Evolutionary conservation across 2,113 vertebrate species (phyloP).

Genomic region (Otis tarda): DNA sequence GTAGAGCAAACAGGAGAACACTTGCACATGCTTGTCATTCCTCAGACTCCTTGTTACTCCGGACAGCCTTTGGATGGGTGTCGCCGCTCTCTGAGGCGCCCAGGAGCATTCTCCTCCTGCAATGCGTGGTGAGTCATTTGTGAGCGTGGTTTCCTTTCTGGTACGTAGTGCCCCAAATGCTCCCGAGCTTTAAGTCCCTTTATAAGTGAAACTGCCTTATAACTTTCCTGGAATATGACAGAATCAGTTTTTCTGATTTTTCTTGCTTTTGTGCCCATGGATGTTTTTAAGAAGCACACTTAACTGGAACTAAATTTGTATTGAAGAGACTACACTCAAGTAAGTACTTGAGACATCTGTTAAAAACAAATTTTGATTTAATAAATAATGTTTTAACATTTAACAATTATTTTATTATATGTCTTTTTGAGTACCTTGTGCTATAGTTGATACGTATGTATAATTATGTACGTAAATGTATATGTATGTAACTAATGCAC

Average conservation of each 20-base stretch:
- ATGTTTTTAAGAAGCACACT: not conserved
- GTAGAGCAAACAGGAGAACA: not conserved
- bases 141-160: not conserved
- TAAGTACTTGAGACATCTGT: not conserved
- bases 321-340: not conserved
- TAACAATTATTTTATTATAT: not conserved
- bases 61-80: not conserved
- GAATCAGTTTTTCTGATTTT: not conserved
- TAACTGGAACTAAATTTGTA: not conserved
- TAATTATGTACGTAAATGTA: not conserved
- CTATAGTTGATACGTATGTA: not conserved
- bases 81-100: not conserved
- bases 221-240: not conserved
- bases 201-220: not conserved
- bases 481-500: not conserved
- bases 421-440: not conserved
- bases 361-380: not conserved
- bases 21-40: not conserved
- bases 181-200: not conserved
- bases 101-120: not conserved
- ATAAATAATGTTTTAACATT: not conserved
- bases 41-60: not conserved
- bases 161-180: not conserved
- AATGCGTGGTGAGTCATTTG: not conserved
- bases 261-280: not conserved